Evolutionary conservation across 2,797 vertebrate species (phyloP), one percentile per base, ranked within the genome.

Genomic region (Aeoliscus strigatus): DNA sequence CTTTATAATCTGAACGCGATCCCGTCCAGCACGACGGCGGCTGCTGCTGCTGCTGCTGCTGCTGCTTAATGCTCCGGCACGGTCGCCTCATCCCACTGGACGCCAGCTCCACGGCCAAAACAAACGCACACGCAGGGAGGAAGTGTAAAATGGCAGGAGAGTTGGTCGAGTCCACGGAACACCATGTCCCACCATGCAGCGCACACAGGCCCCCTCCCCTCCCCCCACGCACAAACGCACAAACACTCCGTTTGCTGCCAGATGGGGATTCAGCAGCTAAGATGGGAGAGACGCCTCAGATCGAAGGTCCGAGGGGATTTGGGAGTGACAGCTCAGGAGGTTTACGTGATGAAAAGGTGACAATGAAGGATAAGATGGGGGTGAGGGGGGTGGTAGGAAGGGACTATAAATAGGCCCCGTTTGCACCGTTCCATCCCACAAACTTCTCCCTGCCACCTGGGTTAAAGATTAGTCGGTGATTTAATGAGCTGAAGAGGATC

Each of bases 81-180:
- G 39, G 49, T 44, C 48, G 27, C 51, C 26, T 42, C 27, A 30
- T 60, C 26, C 35, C 38, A 49, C 32, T 3, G 27, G 45, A 44
- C 4, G 4, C 29, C 24, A 17, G 30, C 55, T 33, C 4, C 35
- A 43, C 9, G 8, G 28, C 23, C 36, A 52, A 14, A 15, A 25
- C 16, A 28, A 21, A 50, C 38, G 43, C 16, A 29, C 24, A 39
- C 24, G 16, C 16, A 30, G 31, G 29, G 36, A 32, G 39, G 14
- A 53, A 29, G 39, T 63, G 61, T 63, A 85, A 87, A 87, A 88
- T 87, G 87, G 85, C 75, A 83, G 77, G 50, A 56, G 43, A 47
- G 53, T 54, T 40, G 39, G 52, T 53, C 0, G 46, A 68, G 42
- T 47, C 13, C 21, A 16, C 23, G 57, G 49, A 83, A 85, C 83